Evolutionary conservation across 2,888 invertebrate genomes (phyloP), one percentile per base, ranked within the genome.

Genomic region (Hirtodrosophila histrioides): DNA sequence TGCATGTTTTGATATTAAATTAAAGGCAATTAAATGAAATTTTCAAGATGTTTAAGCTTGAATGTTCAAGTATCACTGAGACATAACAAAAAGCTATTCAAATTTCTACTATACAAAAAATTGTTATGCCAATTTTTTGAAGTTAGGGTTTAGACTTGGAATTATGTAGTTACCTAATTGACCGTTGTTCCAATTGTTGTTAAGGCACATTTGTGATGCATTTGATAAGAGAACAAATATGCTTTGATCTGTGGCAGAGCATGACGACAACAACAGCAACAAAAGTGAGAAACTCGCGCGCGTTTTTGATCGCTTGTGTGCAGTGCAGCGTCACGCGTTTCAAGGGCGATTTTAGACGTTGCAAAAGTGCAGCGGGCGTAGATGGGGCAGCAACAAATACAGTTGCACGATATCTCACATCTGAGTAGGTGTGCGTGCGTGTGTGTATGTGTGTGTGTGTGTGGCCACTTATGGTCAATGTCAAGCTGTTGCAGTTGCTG

Each of bases 401-500:
- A 10, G 33, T 35, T 36, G 29, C 45, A 45, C 17, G 12, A 33
- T 45, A 56, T 5, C 35, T 45, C 45, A 51, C 40, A 40, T 12
- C 24, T 9, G 10, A 12, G 12, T 31, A 23, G 11, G 37, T 37
- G 37, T 40, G 31, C 10, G 9, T 49, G 17, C 49, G 51, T 62
- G 63, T 46, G 40, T 36, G 55, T 17, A 17, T 41, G 49, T 56
- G 48, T 27, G 50, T 45, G 55, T 33, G 37, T 44, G 43, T 44
- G 39, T 55, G 41, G 27, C 46, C 54, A 62, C 40, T 69, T 72
- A 68, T 73, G 73, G 69, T 60, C 77, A 76, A 79, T 78, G 78
- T 64, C 77, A 76, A 57, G 51, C 11, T 36, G 36, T 11, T 36
- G 36, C 36, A 5, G 36, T 7, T 36, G 36, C 23, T 11, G 8